These are phyloP conservation scores for Danaus plexippus DNA, from an alignment of 1,140 invertebrate genomes.

Conservation along the genomic window DNA sequence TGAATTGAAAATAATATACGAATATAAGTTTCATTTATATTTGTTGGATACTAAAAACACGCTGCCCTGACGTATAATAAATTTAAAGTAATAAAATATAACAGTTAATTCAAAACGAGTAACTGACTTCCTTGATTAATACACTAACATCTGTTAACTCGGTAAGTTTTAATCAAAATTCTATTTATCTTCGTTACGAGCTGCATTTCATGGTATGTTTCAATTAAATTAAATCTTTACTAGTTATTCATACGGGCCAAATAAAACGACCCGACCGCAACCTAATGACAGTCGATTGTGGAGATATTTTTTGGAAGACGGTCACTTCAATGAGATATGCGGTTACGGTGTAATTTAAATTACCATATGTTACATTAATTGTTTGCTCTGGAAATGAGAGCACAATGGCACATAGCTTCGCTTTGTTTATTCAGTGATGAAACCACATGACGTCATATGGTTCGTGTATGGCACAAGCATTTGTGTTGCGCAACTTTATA, in stretches of 20 bases:
- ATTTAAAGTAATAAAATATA: too few species aligned
- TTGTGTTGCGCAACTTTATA: slow-evolving; percentile 42
- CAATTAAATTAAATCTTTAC: slow-evolving; percentile 62
- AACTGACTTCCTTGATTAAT: slow-evolving; percentile 5
- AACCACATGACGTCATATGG: slow-evolving; percentile 53
- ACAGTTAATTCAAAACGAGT: too few species aligned
- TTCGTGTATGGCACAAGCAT: slow-evolving; percentile 22
- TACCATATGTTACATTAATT: slow-evolving; percentile 37
- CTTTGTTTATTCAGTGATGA: slow-evolving; percentile 57
- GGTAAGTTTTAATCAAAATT: slow-evolving; percentile 41
- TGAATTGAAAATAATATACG: too few species aligned
- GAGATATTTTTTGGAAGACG: slow-evolving; percentile 24
- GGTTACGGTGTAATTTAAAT: slow-evolving; percentile 26
- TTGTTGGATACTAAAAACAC: too few species aligned
- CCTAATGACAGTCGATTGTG: slow-evolving; percentile 35
- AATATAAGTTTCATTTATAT: too few species aligned
- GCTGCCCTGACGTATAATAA: too few species aligned
- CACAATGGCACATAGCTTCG: slow-evolving; percentile 36
- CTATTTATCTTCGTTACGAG: slow-evolving; percentile 60
- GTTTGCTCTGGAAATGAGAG: slow-evolving; percentile 55
- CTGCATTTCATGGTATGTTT: slow-evolving; percentile 42
- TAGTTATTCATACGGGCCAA: slow-evolving; percentile 45
- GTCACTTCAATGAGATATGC: slow-evolving; percentile 22
- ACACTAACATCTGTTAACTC: slow-evolving; percentile 12
- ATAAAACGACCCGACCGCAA: slow-evolving; percentile 27